Evolutionary conservation across 2,888 invertebrate genomes (phyloP).

Genomic region (Rhogogaster chlorosoma): DNA sequence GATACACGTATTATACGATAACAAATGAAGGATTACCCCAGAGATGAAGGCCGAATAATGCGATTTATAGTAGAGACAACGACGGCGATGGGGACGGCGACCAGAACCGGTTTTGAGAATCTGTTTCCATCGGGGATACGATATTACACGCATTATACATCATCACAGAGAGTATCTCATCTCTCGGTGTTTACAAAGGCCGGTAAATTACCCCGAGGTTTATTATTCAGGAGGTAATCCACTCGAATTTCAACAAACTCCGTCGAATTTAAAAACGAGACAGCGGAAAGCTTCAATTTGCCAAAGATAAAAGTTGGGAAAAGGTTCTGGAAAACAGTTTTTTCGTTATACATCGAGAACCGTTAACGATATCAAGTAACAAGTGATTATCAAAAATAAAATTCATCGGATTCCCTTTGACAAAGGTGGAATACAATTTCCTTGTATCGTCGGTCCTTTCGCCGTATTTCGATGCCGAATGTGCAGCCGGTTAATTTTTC

Average conservation of each 20-base stretch:
- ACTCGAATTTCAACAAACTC: neutral
- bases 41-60: conserved; percentile 36
- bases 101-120: neutral
- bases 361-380: neutral
- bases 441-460: neutral
- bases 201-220: neutral
- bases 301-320: neutral
- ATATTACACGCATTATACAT: neutral
- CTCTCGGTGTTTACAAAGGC: neutral
- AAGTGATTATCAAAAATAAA: neutral
- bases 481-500: neutral
- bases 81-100: too few relatives aligned
- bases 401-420: neutral
- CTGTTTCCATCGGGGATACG: neutral
- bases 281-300: neutral
- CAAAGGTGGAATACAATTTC: neutral
- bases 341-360: neutral
- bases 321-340: neutral
- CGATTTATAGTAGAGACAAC: neutral
- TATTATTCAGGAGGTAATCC: neutral
- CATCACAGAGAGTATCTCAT: too few relatives aligned
- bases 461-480: neutral
- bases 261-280: too few relatives aligned
- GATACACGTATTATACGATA: conserved; percentile 30
- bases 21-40: conserved; percentile 41